Evolutionary conservation across 2,113 vertebrate genomes (phyloP).

Genomic region (Electrona antarctica): DNA sequence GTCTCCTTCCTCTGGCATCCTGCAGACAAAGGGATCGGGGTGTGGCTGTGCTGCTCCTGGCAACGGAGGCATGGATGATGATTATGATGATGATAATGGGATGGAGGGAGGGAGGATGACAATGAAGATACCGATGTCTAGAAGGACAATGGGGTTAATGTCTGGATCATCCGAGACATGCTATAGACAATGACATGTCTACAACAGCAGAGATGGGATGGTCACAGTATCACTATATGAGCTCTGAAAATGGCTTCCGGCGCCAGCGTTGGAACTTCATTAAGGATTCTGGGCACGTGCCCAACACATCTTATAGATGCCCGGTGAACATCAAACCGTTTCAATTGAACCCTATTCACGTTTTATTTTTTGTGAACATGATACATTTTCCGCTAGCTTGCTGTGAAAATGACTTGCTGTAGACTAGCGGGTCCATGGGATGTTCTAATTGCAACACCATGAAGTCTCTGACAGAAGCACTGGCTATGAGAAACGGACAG

Average conservation of each 20-base stretch:
- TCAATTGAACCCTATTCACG: conserved; percentile 30
- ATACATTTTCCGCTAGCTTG: conserved; percentile 30
- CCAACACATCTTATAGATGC: conserved; percentile 13
- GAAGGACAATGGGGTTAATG: conserved; percentile 26
- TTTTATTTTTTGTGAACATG: conserved; percentile 11
- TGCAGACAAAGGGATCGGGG: conserved; percentile 72
- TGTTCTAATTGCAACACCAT: conserved; percentile 41
- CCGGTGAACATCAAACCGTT: conserved; percentile 2
- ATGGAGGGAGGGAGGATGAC: conserved; percentile 13
- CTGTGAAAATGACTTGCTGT: conserved; percentile 42
- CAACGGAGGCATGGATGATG: conserved; percentile 31
- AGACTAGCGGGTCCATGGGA: conserved; percentile 11
- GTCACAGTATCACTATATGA: not conserved
- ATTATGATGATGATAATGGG: conserved; percentile 38
- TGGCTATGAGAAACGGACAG: conserved; percentile 38
- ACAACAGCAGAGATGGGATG: not conserved
- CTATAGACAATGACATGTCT: not conserved
- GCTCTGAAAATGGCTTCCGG: not conserved
- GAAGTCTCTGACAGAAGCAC: conserved; percentile 17
- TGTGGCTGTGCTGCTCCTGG: conserved; percentile 63
- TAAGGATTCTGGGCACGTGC: conserved; percentile 15
- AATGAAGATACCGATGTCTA: conserved; percentile 6
- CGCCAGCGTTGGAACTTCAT: too few species aligned
- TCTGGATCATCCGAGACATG: not conserved
- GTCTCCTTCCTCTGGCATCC: conserved; percentile 19